Percentiles rank a stretch among this genome's conserved stretches.
phyloP scores from a whole-genome alignment of 1,140 invertebrate species.

The Trachymyrmex cornetzi region DNA sequence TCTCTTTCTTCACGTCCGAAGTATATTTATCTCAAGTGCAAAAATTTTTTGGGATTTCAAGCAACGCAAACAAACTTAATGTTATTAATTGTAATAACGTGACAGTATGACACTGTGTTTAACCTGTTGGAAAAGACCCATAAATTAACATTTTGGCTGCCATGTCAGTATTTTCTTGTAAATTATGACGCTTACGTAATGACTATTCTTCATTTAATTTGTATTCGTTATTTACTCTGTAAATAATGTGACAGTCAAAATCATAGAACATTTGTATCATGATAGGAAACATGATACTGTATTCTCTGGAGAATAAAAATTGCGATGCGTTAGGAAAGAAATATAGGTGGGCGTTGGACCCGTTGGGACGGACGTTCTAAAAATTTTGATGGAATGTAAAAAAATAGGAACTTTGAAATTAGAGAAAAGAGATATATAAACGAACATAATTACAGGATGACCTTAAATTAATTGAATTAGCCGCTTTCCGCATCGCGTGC shows the following conservation, averaged over 20 bases:
- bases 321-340: neutral
- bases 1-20: too few species aligned
- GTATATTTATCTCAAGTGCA: too few species aligned
- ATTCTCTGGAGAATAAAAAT: neutral
- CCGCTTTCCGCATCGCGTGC: neutral
- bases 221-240: conserved; percentile 14
- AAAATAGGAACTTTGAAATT: conserved; percentile 48
- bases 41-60: too few species aligned
- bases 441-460: conserved; percentile 14
- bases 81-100: too few species aligned
- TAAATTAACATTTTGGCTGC: conserved; percentile 11
- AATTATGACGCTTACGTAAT: neutral
- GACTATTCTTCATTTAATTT: conserved; percentile 10
- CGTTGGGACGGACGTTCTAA: conserved; percentile 2
- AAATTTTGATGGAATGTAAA: conserved; percentile 39
- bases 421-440: neutral
- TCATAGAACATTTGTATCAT: neutral
- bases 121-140: neutral
- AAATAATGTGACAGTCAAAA: conserved; percentile 6
- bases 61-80: too few species aligned
- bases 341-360: conserved; percentile 32
- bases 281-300: neutral
- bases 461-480: conserved; percentile 48
- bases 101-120: neutral
- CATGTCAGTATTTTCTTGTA: neutral